Evolutionary conservation across 2,113 vertebrate genomes (phyloP).

Genomic region (Dipodomys merriami): DNA sequence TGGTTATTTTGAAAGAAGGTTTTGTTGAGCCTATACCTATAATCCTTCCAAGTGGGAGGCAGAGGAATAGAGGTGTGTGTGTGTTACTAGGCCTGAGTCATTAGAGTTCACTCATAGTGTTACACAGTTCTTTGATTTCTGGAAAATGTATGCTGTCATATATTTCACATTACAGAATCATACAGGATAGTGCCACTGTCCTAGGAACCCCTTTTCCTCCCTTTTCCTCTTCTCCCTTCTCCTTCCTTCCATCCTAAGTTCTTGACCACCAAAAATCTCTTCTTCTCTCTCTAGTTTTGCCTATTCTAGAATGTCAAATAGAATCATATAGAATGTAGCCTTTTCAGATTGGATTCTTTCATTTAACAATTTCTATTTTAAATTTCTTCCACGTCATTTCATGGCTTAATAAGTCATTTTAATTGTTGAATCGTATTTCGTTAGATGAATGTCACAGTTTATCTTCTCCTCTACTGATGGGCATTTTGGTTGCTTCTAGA

Average conservation of each 20-base stretch:
- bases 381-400: too few species aligned
- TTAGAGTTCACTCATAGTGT: conserved; percentile 14
- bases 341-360: not conserved
- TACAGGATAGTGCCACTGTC: conserved; percentile 16
- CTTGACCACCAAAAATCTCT: conserved; percentile 38
- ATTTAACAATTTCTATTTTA: too few species aligned
- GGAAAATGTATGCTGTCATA: conserved; percentile 4
- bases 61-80: too few species aligned
- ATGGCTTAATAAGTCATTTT: conserved; percentile 39
- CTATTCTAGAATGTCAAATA: conserved; percentile 52
- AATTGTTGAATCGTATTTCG: conserved; percentile 29
- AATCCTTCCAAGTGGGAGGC: too few species aligned
- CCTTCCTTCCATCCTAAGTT: not conserved
- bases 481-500: conserved; percentile 34
- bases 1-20: too few species aligned
- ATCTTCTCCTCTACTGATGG: conserved; percentile 5
- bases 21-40: too few species aligned
- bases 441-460: conserved; percentile 18
- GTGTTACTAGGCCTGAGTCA: too few species aligned
- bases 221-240: not conserved
- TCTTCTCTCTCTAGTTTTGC: conserved; percentile 39
- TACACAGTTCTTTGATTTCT: conserved; percentile 13
- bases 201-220: not conserved
- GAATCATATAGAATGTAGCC: conserved; percentile 18
- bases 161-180: conserved; percentile 26